These are phyloP conservation scores for Penaeus vannamei DNA, from an alignment of 1,140 invertebrate genomes.

Conservation along the genomic window DNA sequence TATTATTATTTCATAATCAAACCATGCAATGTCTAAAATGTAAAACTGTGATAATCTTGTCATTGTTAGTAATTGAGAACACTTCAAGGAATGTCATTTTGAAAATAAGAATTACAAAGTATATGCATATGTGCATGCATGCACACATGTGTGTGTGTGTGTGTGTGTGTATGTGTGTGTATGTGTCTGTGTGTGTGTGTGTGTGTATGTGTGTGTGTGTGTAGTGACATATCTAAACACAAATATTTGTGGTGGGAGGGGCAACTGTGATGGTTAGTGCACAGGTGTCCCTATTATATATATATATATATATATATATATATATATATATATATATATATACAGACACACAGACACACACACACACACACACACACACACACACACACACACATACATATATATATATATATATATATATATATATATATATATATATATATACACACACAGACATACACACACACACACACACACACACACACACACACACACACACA, in stretches of 20 bases:
- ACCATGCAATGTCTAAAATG: no score
- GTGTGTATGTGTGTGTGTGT: background rate
- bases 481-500: no score
- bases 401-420: no score
- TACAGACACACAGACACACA: background rate
- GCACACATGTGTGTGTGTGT: constrained; percentile 6
- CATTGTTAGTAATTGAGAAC: background rate
- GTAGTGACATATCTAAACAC: background rate
- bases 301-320: background rate
- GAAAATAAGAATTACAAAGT: background rate
- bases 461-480: no score
- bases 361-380: no score
- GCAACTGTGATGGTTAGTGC: no score
- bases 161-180: background rate
- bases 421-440: no score
- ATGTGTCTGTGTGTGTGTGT: background rate
- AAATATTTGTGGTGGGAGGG: no score
- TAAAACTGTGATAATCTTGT: background rate
- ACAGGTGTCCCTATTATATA: constrained; percentile 1
- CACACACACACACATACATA: no score
- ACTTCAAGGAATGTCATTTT: background rate
- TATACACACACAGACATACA: no score
- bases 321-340: background rate
- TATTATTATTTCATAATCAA: no score
- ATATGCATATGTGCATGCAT: constrained; percentile 22